Percentiles rank a stretch among this genome's conserved stretches.
phyloP scores from a whole-genome alignment of 2,888 invertebrate genomes.

The Rambutsinella grinnellia region DNA sequence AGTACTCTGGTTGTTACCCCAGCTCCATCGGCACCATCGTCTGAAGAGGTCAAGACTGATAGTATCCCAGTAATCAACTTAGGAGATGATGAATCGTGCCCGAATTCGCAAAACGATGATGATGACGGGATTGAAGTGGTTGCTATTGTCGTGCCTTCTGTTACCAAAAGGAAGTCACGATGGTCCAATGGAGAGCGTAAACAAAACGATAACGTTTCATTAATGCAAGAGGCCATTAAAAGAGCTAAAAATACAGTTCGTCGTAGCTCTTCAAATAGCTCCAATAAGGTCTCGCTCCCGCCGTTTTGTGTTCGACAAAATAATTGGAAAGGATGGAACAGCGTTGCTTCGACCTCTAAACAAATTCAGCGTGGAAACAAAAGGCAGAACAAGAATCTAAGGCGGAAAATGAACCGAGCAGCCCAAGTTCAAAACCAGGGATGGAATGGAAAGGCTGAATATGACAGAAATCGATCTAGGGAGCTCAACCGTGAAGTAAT shows the following conservation, averaged over 20 bases:
- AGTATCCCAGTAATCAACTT: conserved; percentile 11
- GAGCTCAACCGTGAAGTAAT: conserved; percentile 15
- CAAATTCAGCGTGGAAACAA: conserved; percentile 2
- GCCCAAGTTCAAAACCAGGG: neutral
- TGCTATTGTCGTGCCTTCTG: conserved; percentile 15
- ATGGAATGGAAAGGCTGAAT: neutral
- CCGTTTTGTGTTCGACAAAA: neutral
- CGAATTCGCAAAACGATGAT: conserved; percentile 5
- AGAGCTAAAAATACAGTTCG: conserved; percentile 14
- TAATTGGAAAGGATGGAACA: neutral
- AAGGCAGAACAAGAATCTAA: neutral
- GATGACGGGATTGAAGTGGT: conserved; percentile 38
- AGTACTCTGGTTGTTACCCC: neutral
- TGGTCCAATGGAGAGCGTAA: neutral
- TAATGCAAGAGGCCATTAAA: conserved; percentile 12
- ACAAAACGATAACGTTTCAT: neutral
- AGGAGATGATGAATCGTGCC: conserved; percentile 19
- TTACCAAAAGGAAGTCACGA: neutral
- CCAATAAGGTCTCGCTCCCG: neutral
- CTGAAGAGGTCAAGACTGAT: neutral
- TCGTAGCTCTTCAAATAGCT: conserved; percentile 3
- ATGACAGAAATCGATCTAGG: conserved; percentile 2
- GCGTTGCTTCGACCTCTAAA: conserved; percentile 4
- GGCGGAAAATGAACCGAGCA: neutral
- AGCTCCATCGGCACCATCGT: neutral